Evolutionary conservation across 1,140 invertebrate genomes (phyloP).

Genomic region (Phortica variegata): DNA sequence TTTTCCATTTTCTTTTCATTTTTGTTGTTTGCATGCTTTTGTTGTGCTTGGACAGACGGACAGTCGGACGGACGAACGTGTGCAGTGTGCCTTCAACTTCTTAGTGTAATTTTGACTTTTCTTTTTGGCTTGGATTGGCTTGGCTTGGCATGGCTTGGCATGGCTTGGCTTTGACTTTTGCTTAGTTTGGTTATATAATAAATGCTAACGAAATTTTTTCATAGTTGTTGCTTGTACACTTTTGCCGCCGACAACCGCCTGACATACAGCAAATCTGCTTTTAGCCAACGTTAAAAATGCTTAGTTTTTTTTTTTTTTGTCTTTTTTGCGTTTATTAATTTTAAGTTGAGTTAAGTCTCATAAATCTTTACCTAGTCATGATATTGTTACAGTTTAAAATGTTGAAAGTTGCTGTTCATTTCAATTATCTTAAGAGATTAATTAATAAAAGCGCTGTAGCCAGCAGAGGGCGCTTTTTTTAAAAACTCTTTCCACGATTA

Average conservation of each 20-base stretch:
- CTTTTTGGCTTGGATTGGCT: conserved; percentile 1
- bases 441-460: too few relatives aligned
- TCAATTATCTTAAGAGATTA: conserved; percentile 4
- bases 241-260: conserved; percentile 26
- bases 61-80: too few relatives aligned
- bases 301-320: conserved; percentile 8
- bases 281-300: conserved; percentile 34
- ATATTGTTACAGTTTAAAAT: conserved; percentile 33
- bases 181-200: conserved; percentile 26
- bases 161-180: conserved; percentile 11
- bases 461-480: too few relatives aligned
- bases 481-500: too few relatives aligned
- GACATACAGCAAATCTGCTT: conserved; percentile 27
- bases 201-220: conserved; percentile 43
- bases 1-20: conserved; percentile 11
- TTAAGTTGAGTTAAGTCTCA: conserved; percentile 14
- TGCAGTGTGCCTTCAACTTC: conserved; percentile 20
- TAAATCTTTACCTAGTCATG: conserved; percentile 24
- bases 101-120: conserved; percentile 6
- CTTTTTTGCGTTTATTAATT: conserved; percentile 31
- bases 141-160: too few relatives aligned
- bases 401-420: conserved; percentile 25
- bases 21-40: conserved; percentile 22
- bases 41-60: too few relatives aligned
- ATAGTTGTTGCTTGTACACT: conserved; percentile 11